These are phyloP conservation scores for Scaptomyza montana DNA, from an alignment of 1,140 invertebrate species.

Conservation along the genomic window DNA sequence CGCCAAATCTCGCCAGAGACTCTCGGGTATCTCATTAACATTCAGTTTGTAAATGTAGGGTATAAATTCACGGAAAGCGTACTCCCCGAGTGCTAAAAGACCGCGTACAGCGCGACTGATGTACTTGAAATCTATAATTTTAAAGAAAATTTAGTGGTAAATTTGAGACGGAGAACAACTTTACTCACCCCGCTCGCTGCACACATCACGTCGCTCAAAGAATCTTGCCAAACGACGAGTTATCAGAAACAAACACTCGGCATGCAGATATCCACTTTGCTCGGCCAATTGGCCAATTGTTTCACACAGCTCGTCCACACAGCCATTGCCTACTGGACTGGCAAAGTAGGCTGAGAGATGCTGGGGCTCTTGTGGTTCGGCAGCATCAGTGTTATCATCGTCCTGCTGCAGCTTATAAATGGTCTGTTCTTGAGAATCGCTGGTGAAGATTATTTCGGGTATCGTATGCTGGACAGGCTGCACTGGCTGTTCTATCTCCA, in stretches of 20 bases:
- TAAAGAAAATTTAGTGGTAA: neutral
- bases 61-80: conserved; percentile 80
- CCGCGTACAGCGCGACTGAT: conserved; percentile 71
- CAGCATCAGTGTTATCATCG: conserved; percentile 43
- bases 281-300: conserved; percentile 71
- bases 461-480: conserved; percentile 18
- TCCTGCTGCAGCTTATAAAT: conserved; percentile 64
- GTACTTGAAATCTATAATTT: conserved; percentile 68
- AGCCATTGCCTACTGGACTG: conserved; percentile 49
- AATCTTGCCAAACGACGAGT: conserved; percentile 66
- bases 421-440: conserved; percentile 47
- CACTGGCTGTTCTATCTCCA: conserved; percentile 18
- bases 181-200: conserved; percentile 59
- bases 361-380: conserved; percentile 34
- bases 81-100: conserved; percentile 76
- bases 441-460: conserved; percentile 31
- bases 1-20: conserved; percentile 64
- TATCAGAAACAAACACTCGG: conserved; percentile 73
- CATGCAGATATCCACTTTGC: conserved; percentile 73
- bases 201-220: conserved; percentile 63
- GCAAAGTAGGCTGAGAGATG: conserved; percentile 72
- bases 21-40: conserved; percentile 57
- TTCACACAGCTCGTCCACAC: conserved; percentile 72
- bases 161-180: no score
- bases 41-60: conserved; percentile 77